A percentile compares a stretch with the other conserved stretches of the same genome.
phyloP scores from a whole-genome alignment of 2,888 invertebrate genomes.

The Troides aeacus region DNA sequence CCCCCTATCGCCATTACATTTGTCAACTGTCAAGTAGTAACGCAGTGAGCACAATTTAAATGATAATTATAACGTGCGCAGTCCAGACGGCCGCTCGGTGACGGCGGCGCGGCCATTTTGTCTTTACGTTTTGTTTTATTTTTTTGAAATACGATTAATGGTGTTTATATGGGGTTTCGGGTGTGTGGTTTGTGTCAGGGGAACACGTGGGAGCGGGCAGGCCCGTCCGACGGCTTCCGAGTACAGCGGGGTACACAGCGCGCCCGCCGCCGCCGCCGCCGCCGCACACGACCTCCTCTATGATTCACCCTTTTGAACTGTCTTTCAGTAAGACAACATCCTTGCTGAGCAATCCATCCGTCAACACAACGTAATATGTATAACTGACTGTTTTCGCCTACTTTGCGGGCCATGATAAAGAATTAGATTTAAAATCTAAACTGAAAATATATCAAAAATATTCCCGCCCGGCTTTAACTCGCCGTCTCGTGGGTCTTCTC shows the following conservation, averaged over 20 bases:
- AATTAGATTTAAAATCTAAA: no score
- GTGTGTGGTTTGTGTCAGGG: constrained; percentile 29
- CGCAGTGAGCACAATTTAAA: constrained; percentile 75
- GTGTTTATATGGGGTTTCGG: constrained; percentile 30
- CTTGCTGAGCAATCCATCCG: no score
- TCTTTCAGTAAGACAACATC: no score
- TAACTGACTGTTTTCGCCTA: no score
- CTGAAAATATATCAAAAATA: no score
- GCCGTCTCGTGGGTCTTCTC: no score
- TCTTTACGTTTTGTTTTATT: constrained; percentile 27
- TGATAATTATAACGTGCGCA: constrained; percentile 72
- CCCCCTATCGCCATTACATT: constrained; percentile 75
- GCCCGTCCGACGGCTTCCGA: constrained; percentile 8
- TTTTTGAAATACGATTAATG: constrained; percentile 38
- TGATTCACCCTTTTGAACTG: background rate
- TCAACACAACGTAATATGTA: no score
- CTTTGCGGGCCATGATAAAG: no score
- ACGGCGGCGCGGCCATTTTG: constrained; percentile 42
- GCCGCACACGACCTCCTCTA: background rate
- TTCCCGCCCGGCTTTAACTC: no score
- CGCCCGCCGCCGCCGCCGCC: background rate
- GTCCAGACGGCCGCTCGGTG: constrained; percentile 42
- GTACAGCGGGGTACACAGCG: constrained; percentile 13
- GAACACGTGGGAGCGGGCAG: constrained; percentile 25
- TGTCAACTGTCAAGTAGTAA: constrained; percentile 76